Conservation (phyloP, 1,140 invertebrate genomes). For the Doryteuthis pealeii region DNA sequence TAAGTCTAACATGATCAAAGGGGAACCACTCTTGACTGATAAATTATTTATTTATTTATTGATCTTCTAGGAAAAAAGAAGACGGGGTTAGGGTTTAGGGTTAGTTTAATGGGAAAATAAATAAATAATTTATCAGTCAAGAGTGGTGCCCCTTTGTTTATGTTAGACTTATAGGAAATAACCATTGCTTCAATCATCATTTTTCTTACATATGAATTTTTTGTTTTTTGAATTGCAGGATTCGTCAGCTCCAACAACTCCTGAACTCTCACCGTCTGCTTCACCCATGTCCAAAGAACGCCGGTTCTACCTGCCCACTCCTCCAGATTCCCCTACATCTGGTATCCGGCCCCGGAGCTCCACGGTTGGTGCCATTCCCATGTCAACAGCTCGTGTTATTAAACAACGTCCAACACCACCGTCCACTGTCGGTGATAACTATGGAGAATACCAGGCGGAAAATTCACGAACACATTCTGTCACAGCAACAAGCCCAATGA, state of each 20-base stretch:
- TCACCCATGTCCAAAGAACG: conserved; percentile 44
- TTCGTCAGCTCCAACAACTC: conserved; percentile 39
- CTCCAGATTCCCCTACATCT: conserved; percentile 37
- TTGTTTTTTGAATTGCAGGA: conserved; percentile 30
- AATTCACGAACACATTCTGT: neutral
- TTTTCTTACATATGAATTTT: too few relatives aligned
- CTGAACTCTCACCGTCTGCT: conserved; percentile 45
- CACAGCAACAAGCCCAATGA: conserved; percentile 42
- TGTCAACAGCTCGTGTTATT: conserved; percentile 22
- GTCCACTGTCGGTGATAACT: neutral
- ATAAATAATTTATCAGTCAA: too few relatives aligned
- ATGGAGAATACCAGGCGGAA: conserved; percentile 19
- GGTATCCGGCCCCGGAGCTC: conserved; percentile 45
- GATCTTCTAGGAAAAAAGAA: too few relatives aligned
- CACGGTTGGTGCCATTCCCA: conserved; percentile 47
- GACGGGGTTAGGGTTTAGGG: too few relatives aligned
- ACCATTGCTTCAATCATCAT: too few relatives aligned
- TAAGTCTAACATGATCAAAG: too few relatives aligned
- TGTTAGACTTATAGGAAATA: too few relatives aligned
- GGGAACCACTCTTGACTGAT: too few relatives aligned
- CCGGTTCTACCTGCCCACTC: conserved; percentile 43
- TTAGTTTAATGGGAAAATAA: too few relatives aligned
- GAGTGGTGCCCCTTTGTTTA: too few relatives aligned
- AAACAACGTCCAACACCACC: conserved; percentile 14
- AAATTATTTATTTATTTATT: too few relatives aligned